These are phyloP conservation scores for Athetis lepigone DNA, from an alignment of 2,888 invertebrate genomes.

Conservation along the genomic window DNA sequence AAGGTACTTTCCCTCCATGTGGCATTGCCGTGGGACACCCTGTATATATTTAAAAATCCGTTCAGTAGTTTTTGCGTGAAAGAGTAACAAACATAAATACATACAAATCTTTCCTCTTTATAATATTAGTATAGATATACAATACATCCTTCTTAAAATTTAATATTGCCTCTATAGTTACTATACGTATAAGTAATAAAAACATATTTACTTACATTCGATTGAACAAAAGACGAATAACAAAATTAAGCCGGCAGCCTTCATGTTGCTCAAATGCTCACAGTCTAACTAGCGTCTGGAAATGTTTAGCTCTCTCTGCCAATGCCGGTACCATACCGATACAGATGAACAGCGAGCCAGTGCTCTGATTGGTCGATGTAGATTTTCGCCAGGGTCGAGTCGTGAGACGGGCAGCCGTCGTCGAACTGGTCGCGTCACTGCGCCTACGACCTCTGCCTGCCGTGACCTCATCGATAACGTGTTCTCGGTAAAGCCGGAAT, in stretches of 20 bases:
- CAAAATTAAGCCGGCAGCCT: conserved; percentile 73
- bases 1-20: too few species aligned
- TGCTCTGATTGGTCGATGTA: conserved; percentile 54
- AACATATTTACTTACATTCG: conserved; percentile 68
- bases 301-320: conserved; percentile 46
- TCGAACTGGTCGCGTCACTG: conserved; percentile 49
- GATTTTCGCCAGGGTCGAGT: conserved; percentile 70
- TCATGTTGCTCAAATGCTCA: conserved; percentile 75
- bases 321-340: conserved; percentile 6
- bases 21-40: too few species aligned
- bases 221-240: conserved; percentile 76
- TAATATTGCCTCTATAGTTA: not conserved
- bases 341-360: conserved; percentile 31
- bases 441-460: conserved; percentile 74
- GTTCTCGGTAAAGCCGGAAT: conserved; percentile 65
- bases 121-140: too few species aligned
- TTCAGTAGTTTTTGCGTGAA: too few species aligned
- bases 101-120: too few species aligned
- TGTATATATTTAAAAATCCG: too few species aligned
- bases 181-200: not conserved
- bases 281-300: conserved; percentile 53
- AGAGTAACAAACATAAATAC: too few species aligned
- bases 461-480: conserved; percentile 81
- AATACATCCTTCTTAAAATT: not conserved
- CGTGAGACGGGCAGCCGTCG: conserved; percentile 46